Evolutionary conservation across 2,797 vertebrate species (phyloP), one percentile per base, ranked within the genome.

Genomic region (Spea hammondii): DNA sequence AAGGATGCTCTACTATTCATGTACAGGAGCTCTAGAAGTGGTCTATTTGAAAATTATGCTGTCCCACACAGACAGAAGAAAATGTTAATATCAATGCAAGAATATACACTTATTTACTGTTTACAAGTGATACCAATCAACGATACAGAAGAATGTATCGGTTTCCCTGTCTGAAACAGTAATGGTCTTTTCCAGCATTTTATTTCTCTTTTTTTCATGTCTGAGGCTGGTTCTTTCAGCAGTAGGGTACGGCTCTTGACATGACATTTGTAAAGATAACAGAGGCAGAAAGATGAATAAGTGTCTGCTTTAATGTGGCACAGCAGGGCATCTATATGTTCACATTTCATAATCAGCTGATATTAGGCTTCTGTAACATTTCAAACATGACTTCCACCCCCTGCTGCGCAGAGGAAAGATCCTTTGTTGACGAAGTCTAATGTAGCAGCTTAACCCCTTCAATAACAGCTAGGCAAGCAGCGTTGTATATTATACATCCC

Each of bases 311-410:
- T 72, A 11, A 59, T 72, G 12, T 59, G n/a, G 8, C 70, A 13
- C 44, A 59, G 70, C 70, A 72, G 53, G 70, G 53, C 44, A 4
- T 17, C 44, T 8, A 57, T 59, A 57, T 59, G 51, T 59, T 51
- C 70, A 13, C 54, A 11, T 32, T 45, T 11, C 9, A 44, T 54
- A 72, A 72, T 57, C 54, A 72, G 70, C 54, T 72, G 51, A 72
- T 59, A 57, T n/a, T 59, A 54, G 17, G 11, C 53, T 59, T 57
- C 70, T 59, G 10, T 57, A 59, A 44, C 8, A 11, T 72, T 46
- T 14, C 5, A 45, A 54, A 47, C 17, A 59, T n/a, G 46, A 59
- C n/a, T 57, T 57, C 9, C 66, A 47, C 12, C 45, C 53, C 70
- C 70, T 57, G 53, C 70, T 72, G 70, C 47, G 45, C 44, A 57